These are phyloP conservation scores for Rhynchonycteris naso DNA, from an alignment of 2,797 vertebrate genomes.

Conservation along the genomic window DNA sequence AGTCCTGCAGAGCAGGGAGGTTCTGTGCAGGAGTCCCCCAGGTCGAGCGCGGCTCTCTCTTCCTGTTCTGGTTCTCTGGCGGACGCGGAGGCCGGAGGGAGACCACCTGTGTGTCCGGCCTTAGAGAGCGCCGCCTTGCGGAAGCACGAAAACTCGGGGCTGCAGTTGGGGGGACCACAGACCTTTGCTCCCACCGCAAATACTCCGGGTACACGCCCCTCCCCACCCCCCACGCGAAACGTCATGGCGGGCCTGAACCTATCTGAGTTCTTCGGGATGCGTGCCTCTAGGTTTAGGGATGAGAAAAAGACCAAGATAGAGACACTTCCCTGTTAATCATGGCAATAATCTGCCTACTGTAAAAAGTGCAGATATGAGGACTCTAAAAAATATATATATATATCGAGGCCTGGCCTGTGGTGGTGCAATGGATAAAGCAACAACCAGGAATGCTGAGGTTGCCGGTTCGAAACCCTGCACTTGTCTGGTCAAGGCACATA, in stretches of 20 bases:
- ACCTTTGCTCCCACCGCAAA: background rate
- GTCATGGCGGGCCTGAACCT: background rate
- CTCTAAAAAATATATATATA: background rate
- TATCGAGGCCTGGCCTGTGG: too few species aligned
- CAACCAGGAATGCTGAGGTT: too few species aligned
- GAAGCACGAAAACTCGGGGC: background rate
- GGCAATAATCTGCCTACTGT: background rate
- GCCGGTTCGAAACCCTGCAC: too few species aligned
- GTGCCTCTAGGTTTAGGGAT: background rate
- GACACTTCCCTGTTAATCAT: background rate
- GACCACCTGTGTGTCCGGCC: background rate
- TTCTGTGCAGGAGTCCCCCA: background rate
- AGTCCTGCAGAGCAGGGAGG: background rate
- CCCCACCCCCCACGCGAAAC: background rate
- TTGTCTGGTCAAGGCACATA: too few species aligned
- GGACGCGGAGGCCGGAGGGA: background rate
- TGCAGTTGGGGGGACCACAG: background rate
- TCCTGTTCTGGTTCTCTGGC: background rate
- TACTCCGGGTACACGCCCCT: background rate
- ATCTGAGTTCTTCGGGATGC: accelerated
- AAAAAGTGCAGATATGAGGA: background rate
- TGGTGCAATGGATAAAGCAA: too few species aligned
- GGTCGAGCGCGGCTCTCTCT: background rate
- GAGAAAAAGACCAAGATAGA: background rate
- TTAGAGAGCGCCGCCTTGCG: background rate